These are phyloP conservation scores for Drosophila hydei DNA, from an alignment of 1,140 invertebrate species.

Conservation along the genomic window DNA sequence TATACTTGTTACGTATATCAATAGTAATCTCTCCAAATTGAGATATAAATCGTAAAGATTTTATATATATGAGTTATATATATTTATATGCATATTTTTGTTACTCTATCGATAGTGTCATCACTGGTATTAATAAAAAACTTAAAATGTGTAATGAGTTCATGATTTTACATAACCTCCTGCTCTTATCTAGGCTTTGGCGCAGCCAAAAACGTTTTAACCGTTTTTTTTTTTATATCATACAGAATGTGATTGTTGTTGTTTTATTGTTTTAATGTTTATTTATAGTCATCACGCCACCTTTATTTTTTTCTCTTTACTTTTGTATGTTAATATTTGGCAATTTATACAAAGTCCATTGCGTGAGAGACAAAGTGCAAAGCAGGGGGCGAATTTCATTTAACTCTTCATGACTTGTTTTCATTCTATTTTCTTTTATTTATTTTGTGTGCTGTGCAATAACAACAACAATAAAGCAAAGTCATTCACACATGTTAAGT, in stretches of 20 bases:
- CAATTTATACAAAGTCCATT: conserved; percentile 25
- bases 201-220: conserved; percentile 4
- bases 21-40: no score
- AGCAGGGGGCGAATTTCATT: conserved; percentile 32
- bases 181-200: conserved; percentile 9
- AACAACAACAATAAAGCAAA: conserved; percentile 8
- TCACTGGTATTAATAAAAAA: neutral
- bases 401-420: conserved; percentile 60
- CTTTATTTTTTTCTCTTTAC: conserved; percentile 24
- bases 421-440: conserved; percentile 22
- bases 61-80: no score
- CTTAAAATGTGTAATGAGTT: conserved; percentile 1
- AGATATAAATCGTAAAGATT: no score
- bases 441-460: conserved; percentile 17
- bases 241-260: conserved; percentile 39
- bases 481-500: conserved; percentile 10
- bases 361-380: neutral
- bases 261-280: conserved; percentile 61
- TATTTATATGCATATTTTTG: no score
- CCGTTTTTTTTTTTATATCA: conserved; percentile 45
- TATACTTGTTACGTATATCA: neutral
- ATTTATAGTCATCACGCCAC: conserved; percentile 79
- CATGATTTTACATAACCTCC: neutral
- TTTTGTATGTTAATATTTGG: conserved; percentile 25
- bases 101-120: neutral